These are phyloP conservation scores for Drosophila sucinea DNA, from an alignment of 1,140 invertebrate species.

Conservation along the genomic window DNA sequence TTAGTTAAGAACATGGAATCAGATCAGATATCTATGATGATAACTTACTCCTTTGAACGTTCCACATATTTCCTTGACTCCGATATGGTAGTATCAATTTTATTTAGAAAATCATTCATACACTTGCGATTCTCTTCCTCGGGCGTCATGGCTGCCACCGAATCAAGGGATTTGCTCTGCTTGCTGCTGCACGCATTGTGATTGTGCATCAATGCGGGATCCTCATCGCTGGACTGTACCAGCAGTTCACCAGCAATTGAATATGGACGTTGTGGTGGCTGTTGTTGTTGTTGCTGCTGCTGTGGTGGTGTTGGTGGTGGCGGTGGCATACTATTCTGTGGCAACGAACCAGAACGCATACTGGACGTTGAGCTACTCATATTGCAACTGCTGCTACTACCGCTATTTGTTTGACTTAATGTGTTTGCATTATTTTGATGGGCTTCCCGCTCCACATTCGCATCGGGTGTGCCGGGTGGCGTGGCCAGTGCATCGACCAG, in stretches of 20 bases:
- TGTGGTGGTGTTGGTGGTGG: slow-evolving; percentile 12
- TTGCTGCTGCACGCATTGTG: slow-evolving; percentile 65
- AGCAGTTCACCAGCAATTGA: slow-evolving; percentile 84
- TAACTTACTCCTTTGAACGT: slow-evolving; percentile 90
- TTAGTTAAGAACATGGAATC: slow-evolving; percentile 1
- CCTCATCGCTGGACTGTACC: slow-evolving; percentile 62
- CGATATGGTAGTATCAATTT: slow-evolving; percentile 94
- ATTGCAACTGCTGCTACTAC: slow-evolving; percentile 62
- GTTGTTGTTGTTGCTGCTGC: slow-evolving; percentile 32
- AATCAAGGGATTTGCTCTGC: slow-evolving; percentile 83
- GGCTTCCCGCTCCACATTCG: slow-evolving; percentile 60
- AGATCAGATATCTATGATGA: background rate
- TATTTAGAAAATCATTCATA: slow-evolving; percentile 92
- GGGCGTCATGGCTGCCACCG: slow-evolving; percentile 84
- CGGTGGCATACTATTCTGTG: slow-evolving; percentile 21
- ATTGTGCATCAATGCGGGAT: slow-evolving; percentile 58
- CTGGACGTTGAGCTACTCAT: slow-evolving; percentile 48
- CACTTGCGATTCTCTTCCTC: slow-evolving; percentile 87
- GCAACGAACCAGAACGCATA: slow-evolving; percentile 47
- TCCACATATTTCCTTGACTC: slow-evolving; percentile 93
- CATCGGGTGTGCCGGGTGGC: slow-evolving; percentile 65
- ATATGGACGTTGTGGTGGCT: slow-evolving; percentile 69
- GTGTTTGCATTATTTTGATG: slow-evolving; percentile 64
- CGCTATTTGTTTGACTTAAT: slow-evolving; percentile 50
- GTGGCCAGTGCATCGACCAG: slow-evolving; percentile 58